Evolutionary conservation across 1,140 invertebrate genomes (phyloP).

Genomic region (Leptinotarsa lineolata): DNA sequence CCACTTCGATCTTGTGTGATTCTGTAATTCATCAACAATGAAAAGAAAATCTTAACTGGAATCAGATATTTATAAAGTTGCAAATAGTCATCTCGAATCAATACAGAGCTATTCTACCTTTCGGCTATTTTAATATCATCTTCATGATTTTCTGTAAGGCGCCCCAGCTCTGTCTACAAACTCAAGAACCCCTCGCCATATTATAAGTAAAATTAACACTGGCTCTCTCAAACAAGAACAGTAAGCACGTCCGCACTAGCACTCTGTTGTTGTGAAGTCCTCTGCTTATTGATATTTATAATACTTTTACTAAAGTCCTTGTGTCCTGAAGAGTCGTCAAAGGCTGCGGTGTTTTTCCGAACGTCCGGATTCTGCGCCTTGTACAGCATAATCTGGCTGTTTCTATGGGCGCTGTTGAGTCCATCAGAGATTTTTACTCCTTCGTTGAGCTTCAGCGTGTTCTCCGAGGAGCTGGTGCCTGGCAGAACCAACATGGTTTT

Average conservation of each 20-base stretch:
- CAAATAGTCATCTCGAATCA: too few species aligned
- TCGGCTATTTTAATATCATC: conserved; percentile 2
- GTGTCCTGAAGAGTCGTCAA: conserved; percentile 67
- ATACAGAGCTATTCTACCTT: too few species aligned
- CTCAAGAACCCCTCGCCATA: background rate
- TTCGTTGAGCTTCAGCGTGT: conserved; percentile 46
- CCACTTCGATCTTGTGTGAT: too few species aligned
- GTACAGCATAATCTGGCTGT: conserved; percentile 68
- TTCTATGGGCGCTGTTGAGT: conserved; percentile 58
- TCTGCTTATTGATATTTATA: conserved; percentile 59
- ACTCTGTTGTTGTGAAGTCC: conserved; percentile 52
- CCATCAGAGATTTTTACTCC: conserved; percentile 45
- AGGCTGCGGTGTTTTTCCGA: conserved; percentile 76
- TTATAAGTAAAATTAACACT: conserved; percentile 35
- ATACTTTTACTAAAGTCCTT: conserved; percentile 80
- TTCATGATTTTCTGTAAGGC: conserved; percentile 1
- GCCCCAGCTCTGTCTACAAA: background rate
- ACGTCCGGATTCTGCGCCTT: conserved; percentile 77
- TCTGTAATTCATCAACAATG: too few species aligned
- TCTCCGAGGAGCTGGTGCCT: conserved; percentile 49
- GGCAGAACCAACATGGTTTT: conserved; percentile 54
- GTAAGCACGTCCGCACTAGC: conserved; percentile 54
- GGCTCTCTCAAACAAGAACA: conserved; percentile 50
- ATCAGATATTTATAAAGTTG: too few species aligned
- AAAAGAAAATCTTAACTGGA: too few species aligned